These are phyloP conservation scores for Nephrocerus scutellatus DNA, from an alignment of 2,888 invertebrate species.

Conservation along the genomic window DNA sequence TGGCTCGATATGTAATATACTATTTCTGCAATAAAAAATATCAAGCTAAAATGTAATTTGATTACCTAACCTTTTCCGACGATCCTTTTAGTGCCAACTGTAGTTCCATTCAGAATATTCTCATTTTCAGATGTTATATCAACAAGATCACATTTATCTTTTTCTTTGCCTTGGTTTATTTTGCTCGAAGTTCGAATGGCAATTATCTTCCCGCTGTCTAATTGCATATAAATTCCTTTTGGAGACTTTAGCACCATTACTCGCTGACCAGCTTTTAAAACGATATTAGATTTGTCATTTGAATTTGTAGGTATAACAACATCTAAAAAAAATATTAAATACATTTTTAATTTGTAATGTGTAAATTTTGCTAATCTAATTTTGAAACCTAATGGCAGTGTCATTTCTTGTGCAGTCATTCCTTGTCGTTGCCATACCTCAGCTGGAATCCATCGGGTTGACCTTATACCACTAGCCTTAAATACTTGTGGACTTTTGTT, in stretches of 20 bases:
- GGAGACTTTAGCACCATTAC: conserved; percentile 92
- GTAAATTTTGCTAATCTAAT: not conserved
- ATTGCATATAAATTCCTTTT: conserved; percentile 92
- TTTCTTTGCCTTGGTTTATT: conserved; percentile 31
- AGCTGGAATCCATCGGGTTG: conserved; percentile 73
- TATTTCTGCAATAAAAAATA: too few relatives aligned
- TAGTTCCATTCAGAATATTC: conserved; percentile 1
- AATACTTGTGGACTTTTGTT: conserved; percentile 45
- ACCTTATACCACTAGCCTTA: conserved; percentile 46
- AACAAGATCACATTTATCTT: conserved; percentile 35
- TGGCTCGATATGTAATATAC: too few relatives aligned
- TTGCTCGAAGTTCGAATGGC: conserved; percentile 61
- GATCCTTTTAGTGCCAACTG: too few relatives aligned
- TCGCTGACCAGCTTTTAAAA: conserved; percentile 86
- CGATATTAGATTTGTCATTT: conserved; percentile 81
- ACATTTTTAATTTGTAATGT: too few relatives aligned
- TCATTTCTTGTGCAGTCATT: conserved; percentile 93
- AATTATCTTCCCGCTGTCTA: conserved; percentile 90
- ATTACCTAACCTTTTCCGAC: too few relatives aligned
- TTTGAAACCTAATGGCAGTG: conserved; percentile 67
- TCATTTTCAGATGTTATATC: conserved; percentile 36
- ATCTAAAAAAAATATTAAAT: conserved; percentile 50
- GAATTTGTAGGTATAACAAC: conserved; percentile 90
- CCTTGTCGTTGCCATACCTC: conserved; percentile 90
- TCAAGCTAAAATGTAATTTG: too few relatives aligned